Evolutionary conservation across 2,797 vertebrate species (phyloP).

Genomic region (Oryzias sinensis): DNA sequence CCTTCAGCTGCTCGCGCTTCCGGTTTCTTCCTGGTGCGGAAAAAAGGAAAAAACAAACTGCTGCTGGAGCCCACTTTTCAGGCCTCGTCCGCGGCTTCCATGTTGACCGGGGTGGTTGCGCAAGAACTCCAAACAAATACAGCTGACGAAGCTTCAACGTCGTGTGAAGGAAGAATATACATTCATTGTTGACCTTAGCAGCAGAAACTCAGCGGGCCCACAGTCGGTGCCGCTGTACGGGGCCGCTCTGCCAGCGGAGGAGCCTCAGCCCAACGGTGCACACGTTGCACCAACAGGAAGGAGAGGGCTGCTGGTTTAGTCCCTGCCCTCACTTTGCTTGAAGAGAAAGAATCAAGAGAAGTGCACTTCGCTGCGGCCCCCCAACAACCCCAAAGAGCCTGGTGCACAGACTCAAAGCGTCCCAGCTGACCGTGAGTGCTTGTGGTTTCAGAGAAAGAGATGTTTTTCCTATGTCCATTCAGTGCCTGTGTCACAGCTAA

Average conservation of each 20-base stretch:
- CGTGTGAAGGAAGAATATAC: conserved; percentile 82
- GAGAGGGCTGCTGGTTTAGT: conserved; percentile 59
- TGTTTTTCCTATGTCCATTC: conserved; percentile 42
- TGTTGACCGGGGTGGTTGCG: conserved; percentile 46
- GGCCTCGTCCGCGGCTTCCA: conserved; percentile 42
- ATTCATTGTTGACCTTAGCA: conserved; percentile 86
- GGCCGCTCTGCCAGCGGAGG: conserved; percentile 17
- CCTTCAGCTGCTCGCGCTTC: conserved; percentile 65
- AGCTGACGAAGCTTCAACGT: conserved; percentile 46
- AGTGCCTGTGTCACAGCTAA: conserved; percentile 68
- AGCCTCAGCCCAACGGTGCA: conserved; percentile 25
- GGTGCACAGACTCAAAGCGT: conserved; percentile 22
- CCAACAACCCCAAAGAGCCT: conserved; percentile 30
- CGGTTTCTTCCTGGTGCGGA: conserved; percentile 63
- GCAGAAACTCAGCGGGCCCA: conserved; percentile 72
- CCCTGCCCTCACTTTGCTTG: conserved; percentile 63
- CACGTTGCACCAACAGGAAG: conserved; percentile 42
- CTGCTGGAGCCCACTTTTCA: conserved; percentile 34
- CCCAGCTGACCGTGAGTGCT: conserved; percentile 38
- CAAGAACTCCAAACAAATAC: conserved; percentile 51
- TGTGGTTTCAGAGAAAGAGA: conserved; percentile 49
- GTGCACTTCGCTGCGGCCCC: conserved; percentile 64
- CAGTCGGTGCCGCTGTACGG: conserved; percentile 39
- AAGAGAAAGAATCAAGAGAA: conserved; percentile 55
- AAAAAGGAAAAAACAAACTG: conserved; percentile 32